A percentile compares a stretch with the other conserved stretches of the same genome.
Evolutionary conservation across 2,113 vertebrate species (phyloP).

Genomic region (Cynoglossus semilaevis): DNA sequence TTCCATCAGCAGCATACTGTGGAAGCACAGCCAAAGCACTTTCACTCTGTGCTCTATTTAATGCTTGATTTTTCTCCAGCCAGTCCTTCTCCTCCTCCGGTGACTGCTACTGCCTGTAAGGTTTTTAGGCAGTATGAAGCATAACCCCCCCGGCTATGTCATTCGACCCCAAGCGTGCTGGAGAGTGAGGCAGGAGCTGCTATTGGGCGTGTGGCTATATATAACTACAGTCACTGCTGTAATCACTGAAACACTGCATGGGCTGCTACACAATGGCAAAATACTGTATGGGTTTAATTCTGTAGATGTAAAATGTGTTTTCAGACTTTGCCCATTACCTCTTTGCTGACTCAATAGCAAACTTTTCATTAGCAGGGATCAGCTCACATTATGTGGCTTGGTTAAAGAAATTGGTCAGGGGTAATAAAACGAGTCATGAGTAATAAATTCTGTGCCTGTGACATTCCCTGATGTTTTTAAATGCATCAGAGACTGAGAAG

Average conservation of each 20-base stretch:
- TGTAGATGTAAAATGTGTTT: conserved; percentile 15
- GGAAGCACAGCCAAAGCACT: conserved; percentile 8
- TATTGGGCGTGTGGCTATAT: conserved; percentile 43
- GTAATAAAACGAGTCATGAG: conserved; percentile 10
- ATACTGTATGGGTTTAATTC: conserved; percentile 5
- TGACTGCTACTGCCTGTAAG: conserved; percentile 33
- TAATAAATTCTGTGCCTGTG: conserved; percentile 6
- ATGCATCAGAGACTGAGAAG: conserved; percentile 14
- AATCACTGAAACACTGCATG: conserved; percentile 28
- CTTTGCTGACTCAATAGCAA: not conserved
- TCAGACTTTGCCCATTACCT: conserved; percentile 32
- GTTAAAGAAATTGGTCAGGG: conserved; percentile 26
- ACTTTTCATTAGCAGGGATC: conserved; percentile 33
- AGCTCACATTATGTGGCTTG: not conserved
- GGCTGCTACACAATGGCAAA: conserved; percentile 7
- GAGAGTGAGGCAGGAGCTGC: conserved; percentile 29
- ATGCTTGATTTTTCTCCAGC: conserved; percentile 35
- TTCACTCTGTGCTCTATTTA: conserved; percentile 12
- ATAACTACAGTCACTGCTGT: conserved; percentile 35
- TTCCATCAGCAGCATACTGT: conserved; percentile 12
- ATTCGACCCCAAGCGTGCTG: conserved; percentile 51
- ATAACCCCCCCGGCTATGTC: conserved; percentile 52
- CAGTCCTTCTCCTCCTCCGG: conserved; percentile 19
- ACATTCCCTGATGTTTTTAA: not conserved
- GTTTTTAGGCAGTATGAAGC: conserved; percentile 43